Base-by-base conservation (phyloP, 2,888 invertebrate species). In the Tolmerus cingulatus region DNA sequence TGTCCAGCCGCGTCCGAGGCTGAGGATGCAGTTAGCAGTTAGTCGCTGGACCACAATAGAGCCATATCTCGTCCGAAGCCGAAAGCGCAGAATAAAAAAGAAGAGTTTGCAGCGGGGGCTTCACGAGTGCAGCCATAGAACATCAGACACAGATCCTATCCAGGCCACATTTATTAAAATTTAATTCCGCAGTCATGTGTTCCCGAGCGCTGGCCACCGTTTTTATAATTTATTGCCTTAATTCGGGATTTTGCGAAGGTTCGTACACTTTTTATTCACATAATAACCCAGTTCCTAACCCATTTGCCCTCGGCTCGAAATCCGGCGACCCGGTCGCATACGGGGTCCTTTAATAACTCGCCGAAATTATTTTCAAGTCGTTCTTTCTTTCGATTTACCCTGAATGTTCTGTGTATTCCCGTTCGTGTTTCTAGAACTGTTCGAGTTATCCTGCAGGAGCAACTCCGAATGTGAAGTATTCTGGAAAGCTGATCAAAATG, bases 141-240 rank as follows among this genome's bases (percentile, higher is more conserved):
- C 46, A 87, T 40, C 79, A 79, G 79, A 66, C 79, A 78, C 79
- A 87, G 78, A 85, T 86, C 78, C 57, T 34, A 77, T 57, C 77
- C 77, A 57, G 66, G 74, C 37, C 87, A 85, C 78, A 85, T 85
- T 78, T 78, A 87, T 87, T 87, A 87, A 87, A 87, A 85, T 87
- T 87, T 85, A 87, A 87, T 87, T 78, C 87, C 87, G 74, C 77
- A 84, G 87, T 87, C 85, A 87, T 87, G 87, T 87, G 87, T 78
- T 87, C 87, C 84, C 84, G 87, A 87, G 77, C 46, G 74, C 85
- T 87, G 66, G 87, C 87, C 87, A 85, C 87, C 27, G 86, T 81
- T 86, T 86, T 86, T 87, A 37, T 87, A 81, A 87, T 87, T 86
- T 86, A 81, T 86, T 86, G 51, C 86, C 86, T 86, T 87, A 86